Percentiles rank a stretch among this genome's conserved stretches.
Conservation (phyloP, 2,888 invertebrate species). For the Synergus japonicus region DNA sequence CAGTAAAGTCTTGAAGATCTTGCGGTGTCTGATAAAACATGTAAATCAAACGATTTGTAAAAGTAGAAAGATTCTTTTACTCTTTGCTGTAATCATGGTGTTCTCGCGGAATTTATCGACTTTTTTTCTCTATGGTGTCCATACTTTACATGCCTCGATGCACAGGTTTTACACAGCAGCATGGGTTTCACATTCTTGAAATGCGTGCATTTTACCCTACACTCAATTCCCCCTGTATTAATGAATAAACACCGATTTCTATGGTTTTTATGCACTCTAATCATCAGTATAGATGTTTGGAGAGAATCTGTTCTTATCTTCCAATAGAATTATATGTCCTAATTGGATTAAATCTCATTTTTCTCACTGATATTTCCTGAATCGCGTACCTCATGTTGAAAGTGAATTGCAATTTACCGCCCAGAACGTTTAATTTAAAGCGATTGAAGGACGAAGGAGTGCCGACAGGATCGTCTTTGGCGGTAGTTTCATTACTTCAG, state of each 20-base stretch:
- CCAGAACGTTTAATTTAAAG: neutral
- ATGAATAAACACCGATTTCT: conserved; percentile 3
- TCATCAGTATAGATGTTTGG: neutral
- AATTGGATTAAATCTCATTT: neutral
- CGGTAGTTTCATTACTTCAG: conserved; percentile 22
- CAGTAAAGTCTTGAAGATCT: neutral
- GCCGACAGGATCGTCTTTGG: conserved; percentile 20
- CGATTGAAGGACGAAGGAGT: neutral
- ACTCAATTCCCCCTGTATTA: neutral
- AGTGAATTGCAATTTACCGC: conserved; percentile 10
- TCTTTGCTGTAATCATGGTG: conserved; percentile 9
- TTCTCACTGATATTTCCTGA: neutral
- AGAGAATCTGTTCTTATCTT: neutral
- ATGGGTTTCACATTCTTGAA: conserved; percentile 34
- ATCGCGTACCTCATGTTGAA: neutral
- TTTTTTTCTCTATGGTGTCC: conserved; percentile 2
- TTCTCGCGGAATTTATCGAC: neutral
- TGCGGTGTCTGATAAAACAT: neutral
- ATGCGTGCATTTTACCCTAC: conserved; percentile 18
- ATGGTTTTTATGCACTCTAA: neutral
- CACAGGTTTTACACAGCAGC: conserved; percentile 7
- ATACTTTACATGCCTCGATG: conserved; percentile 22
- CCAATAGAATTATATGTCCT: neutral
- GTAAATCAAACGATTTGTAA: neutral
- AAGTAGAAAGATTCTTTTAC: neutral